Evolutionary conservation across 2,797 vertebrate genomes (phyloP).

Genomic region (Amniataba percoides): DNA sequence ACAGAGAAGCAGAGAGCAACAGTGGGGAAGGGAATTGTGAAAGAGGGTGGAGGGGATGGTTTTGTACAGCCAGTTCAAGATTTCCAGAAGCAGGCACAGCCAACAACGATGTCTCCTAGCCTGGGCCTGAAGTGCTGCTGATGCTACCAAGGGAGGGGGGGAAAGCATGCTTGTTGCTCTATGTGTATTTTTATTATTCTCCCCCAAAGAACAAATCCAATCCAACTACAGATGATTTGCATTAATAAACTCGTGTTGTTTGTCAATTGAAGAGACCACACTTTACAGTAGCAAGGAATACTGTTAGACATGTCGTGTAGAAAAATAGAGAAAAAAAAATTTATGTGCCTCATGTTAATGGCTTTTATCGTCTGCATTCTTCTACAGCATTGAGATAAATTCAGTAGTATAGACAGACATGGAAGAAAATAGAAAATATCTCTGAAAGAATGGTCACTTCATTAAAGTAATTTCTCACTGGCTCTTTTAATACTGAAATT

Average conservation of each 20-base stretch:
- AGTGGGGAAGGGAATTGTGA: slow-evolving; percentile 77
- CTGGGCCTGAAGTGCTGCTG: slow-evolving; percentile 72
- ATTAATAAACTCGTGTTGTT: slow-evolving; percentile 8
- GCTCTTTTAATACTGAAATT: slow-evolving; percentile 31
- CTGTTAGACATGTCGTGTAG: not conserved
- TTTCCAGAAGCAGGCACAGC: slow-evolving; percentile 88
- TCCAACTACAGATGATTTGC: slow-evolving; percentile 25
- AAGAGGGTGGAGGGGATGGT: slow-evolving; percentile 71
- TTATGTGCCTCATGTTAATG: not conserved
- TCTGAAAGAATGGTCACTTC: slow-evolving; percentile 69
- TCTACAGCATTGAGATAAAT: slow-evolving; percentile 18
- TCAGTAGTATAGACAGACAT: slow-evolving; percentile 24
- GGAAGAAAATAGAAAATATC: slow-evolving; percentile 23
- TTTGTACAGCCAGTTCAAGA: slow-evolving; percentile 83
- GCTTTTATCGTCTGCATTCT: not conserved
- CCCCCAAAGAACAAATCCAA: not conserved
- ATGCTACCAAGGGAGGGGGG: slow-evolving; percentile 49
- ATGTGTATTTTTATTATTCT: not conserved
- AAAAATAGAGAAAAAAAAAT: slow-evolving; percentile 61
- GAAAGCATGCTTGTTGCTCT: slow-evolving; percentile 77
- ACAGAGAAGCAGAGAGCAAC: slow-evolving; percentile 59
- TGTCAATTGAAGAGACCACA: slow-evolving; percentile 40
- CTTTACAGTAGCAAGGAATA: slow-evolving; percentile 35
- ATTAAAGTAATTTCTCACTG: slow-evolving; percentile 33
- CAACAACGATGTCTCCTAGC: slow-evolving; percentile 78